Conservation (phyloP, 2,113 vertebrate genomes). For the Promerops cafer region DNA sequence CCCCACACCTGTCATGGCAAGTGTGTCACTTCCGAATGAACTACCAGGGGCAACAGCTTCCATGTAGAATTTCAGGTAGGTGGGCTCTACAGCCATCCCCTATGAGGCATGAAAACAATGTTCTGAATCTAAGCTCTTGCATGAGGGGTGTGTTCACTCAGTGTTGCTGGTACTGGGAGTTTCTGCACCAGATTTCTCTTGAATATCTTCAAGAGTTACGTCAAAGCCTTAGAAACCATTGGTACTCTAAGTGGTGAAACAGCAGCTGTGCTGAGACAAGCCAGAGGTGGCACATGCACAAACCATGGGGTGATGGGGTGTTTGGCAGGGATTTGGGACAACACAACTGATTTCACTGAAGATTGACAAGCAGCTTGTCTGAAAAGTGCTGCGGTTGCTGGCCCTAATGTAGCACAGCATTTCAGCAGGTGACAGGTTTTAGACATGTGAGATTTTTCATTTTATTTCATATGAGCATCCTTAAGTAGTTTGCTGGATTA, state of each 20-base stretch:
- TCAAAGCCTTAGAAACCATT: not conserved
- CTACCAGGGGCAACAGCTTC: not conserved
- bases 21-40: not conserved
- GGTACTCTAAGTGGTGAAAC: not conserved
- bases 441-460: not conserved
- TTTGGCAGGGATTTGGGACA: not conserved
- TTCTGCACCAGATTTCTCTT: not conserved
- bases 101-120: accelerated
- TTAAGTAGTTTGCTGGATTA: not conserved
- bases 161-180: not conserved
- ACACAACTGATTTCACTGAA: not conserved
- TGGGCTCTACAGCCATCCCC: not conserved
- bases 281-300: not conserved
- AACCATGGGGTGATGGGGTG: accelerated
- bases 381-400: not conserved
- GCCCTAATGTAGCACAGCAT: not conserved
- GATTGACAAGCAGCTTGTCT: not conserved
- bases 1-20: not conserved
- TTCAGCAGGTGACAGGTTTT: not conserved
- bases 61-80: not conserved
- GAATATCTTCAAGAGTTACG: not conserved
- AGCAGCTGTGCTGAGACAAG: not conserved
- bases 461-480: not conserved
- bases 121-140: not conserved
- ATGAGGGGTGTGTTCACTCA: accelerated